phyloP scores from a whole-genome alignment of 2,113 vertebrate species.

The Crotalus horridus region DNA sequence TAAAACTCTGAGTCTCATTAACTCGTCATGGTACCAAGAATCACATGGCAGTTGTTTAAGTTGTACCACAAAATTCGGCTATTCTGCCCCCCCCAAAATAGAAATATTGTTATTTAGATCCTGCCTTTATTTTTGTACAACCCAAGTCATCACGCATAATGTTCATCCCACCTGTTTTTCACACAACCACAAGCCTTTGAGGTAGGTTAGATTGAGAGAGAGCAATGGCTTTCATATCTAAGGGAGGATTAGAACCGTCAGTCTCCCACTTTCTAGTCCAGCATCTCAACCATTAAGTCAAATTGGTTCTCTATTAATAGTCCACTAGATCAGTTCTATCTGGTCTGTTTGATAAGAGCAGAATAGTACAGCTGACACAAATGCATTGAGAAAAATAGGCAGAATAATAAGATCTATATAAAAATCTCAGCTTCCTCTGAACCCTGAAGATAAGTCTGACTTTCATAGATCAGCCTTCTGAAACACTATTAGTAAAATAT shows the following conservation, averaged over 20 bases:
- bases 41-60: background rate
- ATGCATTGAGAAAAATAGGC: background rate
- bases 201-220: background rate
- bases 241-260: background rate
- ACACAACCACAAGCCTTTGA: background rate
- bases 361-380: background rate
- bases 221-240: background rate
- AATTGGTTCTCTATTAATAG: background rate
- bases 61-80: background rate
- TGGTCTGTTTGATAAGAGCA: background rate
- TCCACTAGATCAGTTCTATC: background rate
- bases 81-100: background rate
- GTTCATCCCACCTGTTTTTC: background rate
- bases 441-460: background rate
- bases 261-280: background rate
- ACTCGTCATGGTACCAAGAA: background rate
- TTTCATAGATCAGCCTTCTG: background rate
- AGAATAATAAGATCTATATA: background rate
- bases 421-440: background rate
- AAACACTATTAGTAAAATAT: background rate
- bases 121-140: background rate
- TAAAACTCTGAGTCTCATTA: background rate
- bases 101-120: background rate
- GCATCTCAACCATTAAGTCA: background rate
- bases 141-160: background rate